Conservation (phyloP, 1,140 invertebrate genomes). For the Tribolium castaneum region DNA sequence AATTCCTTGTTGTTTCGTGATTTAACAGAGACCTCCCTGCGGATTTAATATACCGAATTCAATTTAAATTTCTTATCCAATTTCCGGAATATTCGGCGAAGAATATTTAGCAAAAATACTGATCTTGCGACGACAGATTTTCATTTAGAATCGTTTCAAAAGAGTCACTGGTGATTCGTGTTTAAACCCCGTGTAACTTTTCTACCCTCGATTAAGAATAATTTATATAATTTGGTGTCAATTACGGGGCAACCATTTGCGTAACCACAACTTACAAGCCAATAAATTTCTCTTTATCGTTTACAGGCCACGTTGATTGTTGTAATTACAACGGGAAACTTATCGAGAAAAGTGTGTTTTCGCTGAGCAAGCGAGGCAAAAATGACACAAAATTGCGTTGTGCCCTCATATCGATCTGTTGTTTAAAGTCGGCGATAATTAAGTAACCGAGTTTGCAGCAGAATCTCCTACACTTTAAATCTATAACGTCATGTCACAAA, state of each 20-base stretch:
- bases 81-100: not conserved
- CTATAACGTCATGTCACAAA: not conserved
- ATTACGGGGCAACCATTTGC: conserved; percentile 17
- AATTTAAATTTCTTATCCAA: conserved; percentile 27
- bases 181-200: not conserved
- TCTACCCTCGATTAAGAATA: conserved; percentile 11
- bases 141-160: not conserved
- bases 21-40: not conserved
- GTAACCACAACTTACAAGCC: conserved; percentile 25
- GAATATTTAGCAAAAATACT: conserved; percentile 19
- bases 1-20: not conserved
- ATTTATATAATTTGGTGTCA: conserved; percentile 23
- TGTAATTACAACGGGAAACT: conserved; percentile 18
- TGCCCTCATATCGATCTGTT: not conserved
- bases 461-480: conserved; percentile 24
- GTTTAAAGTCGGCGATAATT: not conserved
- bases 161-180: not conserved
- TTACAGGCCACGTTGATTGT: conserved; percentile 27
- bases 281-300: conserved; percentile 30
- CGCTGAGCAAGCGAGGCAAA: not conserved
- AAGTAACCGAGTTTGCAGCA: not conserved
- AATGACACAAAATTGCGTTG: conserved; percentile 12
- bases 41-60: conserved; percentile 3
- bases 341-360: conserved; percentile 26
- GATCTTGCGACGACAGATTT: not conserved